phyloP scores from a whole-genome alignment of 2,888 invertebrate species.

The Napeogenes inachia region DNA sequence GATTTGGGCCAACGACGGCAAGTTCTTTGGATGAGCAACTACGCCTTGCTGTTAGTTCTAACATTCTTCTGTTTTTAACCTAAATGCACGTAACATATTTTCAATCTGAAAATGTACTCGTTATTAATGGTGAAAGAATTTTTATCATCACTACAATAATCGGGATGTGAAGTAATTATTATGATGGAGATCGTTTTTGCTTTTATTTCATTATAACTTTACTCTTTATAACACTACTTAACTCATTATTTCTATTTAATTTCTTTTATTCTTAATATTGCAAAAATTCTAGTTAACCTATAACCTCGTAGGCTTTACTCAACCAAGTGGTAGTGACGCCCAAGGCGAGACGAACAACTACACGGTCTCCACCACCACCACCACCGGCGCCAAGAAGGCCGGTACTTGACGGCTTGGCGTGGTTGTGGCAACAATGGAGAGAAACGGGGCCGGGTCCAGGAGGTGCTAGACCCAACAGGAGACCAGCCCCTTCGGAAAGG shows the following conservation, averaged over 20 bases:
- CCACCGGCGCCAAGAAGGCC: conserved; percentile 71
- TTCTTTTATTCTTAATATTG: background rate
- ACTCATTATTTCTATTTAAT: background rate
- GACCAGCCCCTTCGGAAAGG: conserved; percentile 47
- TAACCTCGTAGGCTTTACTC: conserved; percentile 74
- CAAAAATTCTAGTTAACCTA: conserved; percentile 40
- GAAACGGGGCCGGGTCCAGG: conserved; percentile 67
- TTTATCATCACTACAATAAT: too few relatives aligned
- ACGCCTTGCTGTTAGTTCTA: conserved; percentile 73
- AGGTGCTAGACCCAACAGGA: conserved; percentile 44
- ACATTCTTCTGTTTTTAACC: conserved; percentile 34
- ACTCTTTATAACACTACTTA: background rate
- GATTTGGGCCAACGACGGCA: conserved; percentile 84
- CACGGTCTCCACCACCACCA: conserved; percentile 49
- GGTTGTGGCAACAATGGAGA: conserved; percentile 79
- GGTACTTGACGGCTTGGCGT: conserved; percentile 74
- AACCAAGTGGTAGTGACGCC: conserved; percentile 78
- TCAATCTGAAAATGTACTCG: background rate
- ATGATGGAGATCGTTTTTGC: too few relatives aligned
- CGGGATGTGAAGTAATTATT: too few relatives aligned
- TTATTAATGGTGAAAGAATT: background rate
- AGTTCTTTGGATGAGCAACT: conserved; percentile 78
- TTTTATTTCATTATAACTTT: background rate
- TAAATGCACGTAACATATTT: conserved; percentile 2
- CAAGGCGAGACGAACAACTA: conserved; percentile 64